These are phyloP conservation scores for Botia almorhae DNA, from an alignment of 2,797 vertebrate species.

Conservation along the genomic window DNA sequence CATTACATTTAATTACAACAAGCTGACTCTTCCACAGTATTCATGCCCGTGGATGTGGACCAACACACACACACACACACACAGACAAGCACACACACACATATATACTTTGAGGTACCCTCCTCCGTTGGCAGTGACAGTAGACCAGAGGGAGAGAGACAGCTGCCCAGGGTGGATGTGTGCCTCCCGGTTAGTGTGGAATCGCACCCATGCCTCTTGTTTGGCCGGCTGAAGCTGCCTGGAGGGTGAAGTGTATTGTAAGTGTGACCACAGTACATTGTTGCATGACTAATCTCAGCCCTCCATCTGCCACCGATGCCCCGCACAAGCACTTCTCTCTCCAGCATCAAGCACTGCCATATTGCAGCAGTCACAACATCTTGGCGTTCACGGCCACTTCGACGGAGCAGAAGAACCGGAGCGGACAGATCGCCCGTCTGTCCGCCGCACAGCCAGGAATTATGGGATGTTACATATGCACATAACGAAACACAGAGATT, in stretches of 20 bases:
- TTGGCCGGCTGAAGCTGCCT: constrained; percentile 54
- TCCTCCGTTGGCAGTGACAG: constrained; percentile 45
- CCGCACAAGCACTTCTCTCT: constrained; percentile 49
- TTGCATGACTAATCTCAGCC: constrained; percentile 77
- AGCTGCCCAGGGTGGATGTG: constrained; percentile 59
- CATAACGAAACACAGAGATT: constrained; percentile 33
- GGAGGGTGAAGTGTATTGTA: constrained; percentile 60
- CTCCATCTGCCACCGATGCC: constrained; percentile 75
- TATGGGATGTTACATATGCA: constrained; percentile 45
- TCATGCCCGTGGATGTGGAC: constrained; percentile 41
- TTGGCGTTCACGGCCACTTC: constrained; percentile 44
- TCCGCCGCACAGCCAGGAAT: constrained; percentile 45
- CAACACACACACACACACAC: constrained; percentile 30
- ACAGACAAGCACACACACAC: constrained; percentile 18
- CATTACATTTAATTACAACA: constrained; percentile 67
- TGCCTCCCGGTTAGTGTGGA: constrained; percentile 50
- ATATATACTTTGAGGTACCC: constrained; percentile 22
- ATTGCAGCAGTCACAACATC: constrained; percentile 57
- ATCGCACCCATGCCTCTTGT: constrained; percentile 50
- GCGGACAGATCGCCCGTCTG: constrained; percentile 14
- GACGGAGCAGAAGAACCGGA: constrained; percentile 23
- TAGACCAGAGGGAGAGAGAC: constrained; percentile 58
- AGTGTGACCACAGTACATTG: constrained; percentile 71
- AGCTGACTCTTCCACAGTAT: constrained; percentile 46
- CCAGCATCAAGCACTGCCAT: constrained; percentile 53